These are phyloP conservation scores for Nemotelus pantherinus DNA, from an alignment of 2,888 invertebrate genomes.

Conservation along the genomic window DNA sequence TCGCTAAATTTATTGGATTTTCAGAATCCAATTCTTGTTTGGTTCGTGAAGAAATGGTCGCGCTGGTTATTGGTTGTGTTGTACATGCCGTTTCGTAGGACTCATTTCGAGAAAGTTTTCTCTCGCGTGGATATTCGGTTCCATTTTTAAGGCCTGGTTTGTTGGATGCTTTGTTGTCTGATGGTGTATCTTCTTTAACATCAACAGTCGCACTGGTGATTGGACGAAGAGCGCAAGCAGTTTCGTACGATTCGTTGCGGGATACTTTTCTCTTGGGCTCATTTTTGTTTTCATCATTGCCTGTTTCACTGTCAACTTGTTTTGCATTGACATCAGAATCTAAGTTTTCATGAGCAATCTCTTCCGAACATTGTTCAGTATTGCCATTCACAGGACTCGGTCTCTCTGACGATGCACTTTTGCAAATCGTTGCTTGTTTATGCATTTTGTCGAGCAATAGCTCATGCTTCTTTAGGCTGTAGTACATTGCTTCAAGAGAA, in stretches of 20 bases:
- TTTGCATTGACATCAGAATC: neutral
- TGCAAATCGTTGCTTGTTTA: constrained; percentile 54
- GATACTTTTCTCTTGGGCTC: constrained; percentile 9
- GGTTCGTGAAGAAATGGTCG: constrained; percentile 48
- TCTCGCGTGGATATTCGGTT: neutral
- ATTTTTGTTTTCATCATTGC: neutral
- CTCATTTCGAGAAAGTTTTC: constrained; percentile 29
- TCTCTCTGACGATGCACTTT: constrained; percentile 31
- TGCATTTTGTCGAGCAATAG: constrained; percentile 55
- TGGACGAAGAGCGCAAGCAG: constrained; percentile 42
- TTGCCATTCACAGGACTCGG: neutral
- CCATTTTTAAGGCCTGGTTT: neutral
- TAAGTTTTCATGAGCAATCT: neutral
- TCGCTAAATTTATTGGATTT: constrained; percentile 37
- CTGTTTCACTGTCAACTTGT: neutral
- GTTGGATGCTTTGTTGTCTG: neutral
- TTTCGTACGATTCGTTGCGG: constrained; percentile 30
- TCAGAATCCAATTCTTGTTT: constrained; percentile 12
- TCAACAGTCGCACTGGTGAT: constrained; percentile 47
- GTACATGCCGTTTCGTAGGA: constrained; percentile 24
- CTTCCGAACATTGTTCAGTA: neutral
- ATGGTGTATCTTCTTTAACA: neutral
- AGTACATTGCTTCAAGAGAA: constrained; percentile 55
- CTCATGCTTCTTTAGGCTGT: constrained; percentile 57
- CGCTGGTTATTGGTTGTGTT: constrained; percentile 44